Evolutionary conservation across 2,888 invertebrate genomes (phyloP).

Genomic region (Drosophila melanosoma): DNA sequence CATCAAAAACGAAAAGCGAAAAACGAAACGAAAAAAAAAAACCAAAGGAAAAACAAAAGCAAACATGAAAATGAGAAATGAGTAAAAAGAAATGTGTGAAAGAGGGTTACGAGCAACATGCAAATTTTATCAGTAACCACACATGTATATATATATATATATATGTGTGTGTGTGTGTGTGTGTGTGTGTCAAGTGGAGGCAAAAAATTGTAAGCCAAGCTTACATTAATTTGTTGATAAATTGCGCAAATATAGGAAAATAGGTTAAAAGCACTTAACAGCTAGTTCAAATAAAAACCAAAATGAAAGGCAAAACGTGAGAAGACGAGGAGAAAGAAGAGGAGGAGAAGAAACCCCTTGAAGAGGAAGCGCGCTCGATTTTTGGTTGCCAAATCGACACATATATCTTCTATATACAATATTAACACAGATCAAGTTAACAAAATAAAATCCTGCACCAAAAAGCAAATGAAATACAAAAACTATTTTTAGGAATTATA

Average conservation of each 20-base stretch:
- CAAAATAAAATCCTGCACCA: background rate
- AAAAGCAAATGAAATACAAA: background rate
- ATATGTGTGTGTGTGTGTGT: conserved; percentile 9
- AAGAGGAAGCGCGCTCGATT: background rate
- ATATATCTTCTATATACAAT: background rate
- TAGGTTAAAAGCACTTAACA: conserved; percentile 75
- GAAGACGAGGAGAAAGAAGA: background rate
- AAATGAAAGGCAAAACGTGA: conserved; percentile 9
- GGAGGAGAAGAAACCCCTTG: background rate
- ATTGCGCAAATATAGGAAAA: conserved; percentile 69
- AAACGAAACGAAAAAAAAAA: conserved; percentile 1
- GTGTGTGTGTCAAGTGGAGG: conserved; percentile 52
- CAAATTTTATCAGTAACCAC: conserved; percentile 63
- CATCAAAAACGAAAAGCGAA: conserved; percentile 44
- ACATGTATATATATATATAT: background rate
- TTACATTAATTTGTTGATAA: conserved; percentile 78
- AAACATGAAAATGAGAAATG: conserved; percentile 41
- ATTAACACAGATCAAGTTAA: background rate
- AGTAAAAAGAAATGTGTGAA: conserved; percentile 27
- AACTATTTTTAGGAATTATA: background rate
- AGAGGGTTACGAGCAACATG: conserved; percentile 52
- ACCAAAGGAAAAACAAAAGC: conserved; percentile 12
- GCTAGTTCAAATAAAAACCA: conserved; percentile 32
- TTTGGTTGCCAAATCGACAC: background rate
- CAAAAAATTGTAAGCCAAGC: conserved; percentile 59